A percentile compares a stretch with the other conserved stretches of the same genome.
Evolutionary conservation across 2,113 vertebrate species (phyloP).

Genomic region (Hipposideros armiger): DNA sequence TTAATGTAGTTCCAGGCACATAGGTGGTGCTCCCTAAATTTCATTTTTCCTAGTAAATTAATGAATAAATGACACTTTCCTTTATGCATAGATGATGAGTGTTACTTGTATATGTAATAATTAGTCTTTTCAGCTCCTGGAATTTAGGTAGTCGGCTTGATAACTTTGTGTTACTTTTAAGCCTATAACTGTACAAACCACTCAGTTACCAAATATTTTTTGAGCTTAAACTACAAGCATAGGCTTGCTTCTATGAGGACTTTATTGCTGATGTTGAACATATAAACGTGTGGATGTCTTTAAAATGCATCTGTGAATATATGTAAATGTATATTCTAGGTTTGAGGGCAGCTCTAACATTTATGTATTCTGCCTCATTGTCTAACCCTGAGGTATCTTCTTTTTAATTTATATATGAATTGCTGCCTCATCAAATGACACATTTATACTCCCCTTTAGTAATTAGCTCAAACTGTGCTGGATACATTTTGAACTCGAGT

Average conservation of each 20-base stretch:
- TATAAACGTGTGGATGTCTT: neutral
- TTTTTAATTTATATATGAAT: conserved; percentile 19
- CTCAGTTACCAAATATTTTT: neutral
- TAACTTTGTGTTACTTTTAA: conserved; percentile 22
- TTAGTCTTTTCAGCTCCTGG: neutral
- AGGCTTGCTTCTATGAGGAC: neutral
- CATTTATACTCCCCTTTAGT: neutral
- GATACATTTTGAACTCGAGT: neutral
- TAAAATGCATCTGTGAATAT: neutral
- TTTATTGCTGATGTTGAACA: conserved; percentile 27
- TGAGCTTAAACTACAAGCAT: neutral
- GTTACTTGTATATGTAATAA: neutral
- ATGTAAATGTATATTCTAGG: neutral
- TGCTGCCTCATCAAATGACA: neutral
- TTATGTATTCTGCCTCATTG: neutral
- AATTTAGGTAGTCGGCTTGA: neutral
- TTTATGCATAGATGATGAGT: neutral
- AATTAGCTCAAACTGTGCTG: neutral
- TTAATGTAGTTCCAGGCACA: neutral
- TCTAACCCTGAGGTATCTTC: neutral
- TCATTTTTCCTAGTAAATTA: neutral
- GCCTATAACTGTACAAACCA: neutral
- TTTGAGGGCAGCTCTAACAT: neutral
- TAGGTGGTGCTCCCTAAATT: neutral
- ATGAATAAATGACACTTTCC: neutral